A percentile compares a stretch with the other conserved stretches of the same genome.
Conservation (phyloP, 2,113 vertebrate genomes). For the Chiloscyllium plagiosum region DNA sequence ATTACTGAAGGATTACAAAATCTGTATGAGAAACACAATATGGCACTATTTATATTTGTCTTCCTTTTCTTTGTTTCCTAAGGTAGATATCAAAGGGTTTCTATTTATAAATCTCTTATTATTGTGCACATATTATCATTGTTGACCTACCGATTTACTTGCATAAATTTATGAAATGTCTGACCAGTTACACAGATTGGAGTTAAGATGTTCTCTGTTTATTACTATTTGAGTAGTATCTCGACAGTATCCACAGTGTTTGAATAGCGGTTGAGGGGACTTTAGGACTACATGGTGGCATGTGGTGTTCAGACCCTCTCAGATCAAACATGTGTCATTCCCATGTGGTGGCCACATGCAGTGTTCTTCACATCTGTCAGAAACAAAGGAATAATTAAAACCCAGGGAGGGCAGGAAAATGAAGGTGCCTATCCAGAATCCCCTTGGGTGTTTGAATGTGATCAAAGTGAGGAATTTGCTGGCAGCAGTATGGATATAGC, state of each 20-base stretch:
- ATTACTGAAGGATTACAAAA: not conserved
- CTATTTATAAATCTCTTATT: not conserved
- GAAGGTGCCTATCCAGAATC: not conserved
- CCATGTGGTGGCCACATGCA: slow-evolving; percentile 19
- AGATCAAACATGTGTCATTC: slow-evolving; percentile 11
- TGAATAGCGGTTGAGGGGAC: not conserved
- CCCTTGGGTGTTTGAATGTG: slow-evolving; percentile 9
- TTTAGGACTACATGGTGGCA: not conserved
- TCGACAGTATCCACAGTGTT: not conserved
- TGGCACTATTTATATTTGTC: not conserved
- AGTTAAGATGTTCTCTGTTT: not conserved
- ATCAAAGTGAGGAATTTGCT: slow-evolving; percentile 16
- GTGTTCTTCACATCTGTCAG: slow-evolving; percentile 16
- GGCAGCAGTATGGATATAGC: not conserved
- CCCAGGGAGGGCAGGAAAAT: not conserved
- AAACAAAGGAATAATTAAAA: slow-evolving; percentile 18
- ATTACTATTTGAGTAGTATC: not conserved
- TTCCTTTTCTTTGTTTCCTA: not conserved
- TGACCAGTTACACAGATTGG: not conserved
- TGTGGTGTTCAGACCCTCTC: not conserved
- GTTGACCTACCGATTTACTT: not conserved
- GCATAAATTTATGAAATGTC: not conserved
- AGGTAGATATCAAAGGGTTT: not conserved
- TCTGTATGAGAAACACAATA: not conserved
- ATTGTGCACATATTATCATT: not conserved